A percentile compares a stretch with the other conserved stretches of the same genome.
Conservation (phyloP, 2,113 vertebrate species). For the Myrmecophaga tridactyla region DNA sequence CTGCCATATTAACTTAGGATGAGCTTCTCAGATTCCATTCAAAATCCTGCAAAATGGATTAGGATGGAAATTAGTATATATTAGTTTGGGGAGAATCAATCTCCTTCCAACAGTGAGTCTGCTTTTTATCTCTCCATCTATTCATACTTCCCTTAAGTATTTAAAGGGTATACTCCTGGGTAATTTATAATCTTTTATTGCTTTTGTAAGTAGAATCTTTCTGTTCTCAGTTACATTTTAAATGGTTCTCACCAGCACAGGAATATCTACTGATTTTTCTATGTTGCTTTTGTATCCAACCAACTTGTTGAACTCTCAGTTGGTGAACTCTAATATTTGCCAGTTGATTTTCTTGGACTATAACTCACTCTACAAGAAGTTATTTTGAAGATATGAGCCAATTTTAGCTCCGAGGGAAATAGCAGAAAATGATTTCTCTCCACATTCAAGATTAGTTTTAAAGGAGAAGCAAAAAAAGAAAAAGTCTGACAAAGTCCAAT, state of each 20-base stretch:
- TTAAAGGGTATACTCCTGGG: background rate
- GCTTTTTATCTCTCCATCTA: background rate
- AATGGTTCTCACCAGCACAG: background rate
- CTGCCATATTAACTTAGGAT: background rate
- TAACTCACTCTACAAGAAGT: constrained; percentile 30
- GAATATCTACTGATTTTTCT: constrained; percentile 11
- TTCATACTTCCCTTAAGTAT: constrained; percentile 37
- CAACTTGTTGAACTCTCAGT: background rate
- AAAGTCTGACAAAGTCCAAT: background rate
- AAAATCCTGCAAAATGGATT: constrained; percentile 11
- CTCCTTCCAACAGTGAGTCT: constrained; percentile 35
- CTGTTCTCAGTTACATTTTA: constrained; percentile 4
- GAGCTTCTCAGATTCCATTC: constrained; percentile 2
- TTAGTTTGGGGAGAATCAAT: background rate
- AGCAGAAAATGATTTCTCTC: background rate
- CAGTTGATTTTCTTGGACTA: background rate
- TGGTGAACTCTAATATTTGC: background rate
- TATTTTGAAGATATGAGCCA: constrained; percentile 28
- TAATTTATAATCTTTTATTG: background rate
- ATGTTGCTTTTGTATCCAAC: background rate
- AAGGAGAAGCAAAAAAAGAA: background rate
- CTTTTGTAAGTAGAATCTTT: constrained; percentile 33
- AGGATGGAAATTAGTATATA: background rate
- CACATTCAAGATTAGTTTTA: constrained; percentile 30
- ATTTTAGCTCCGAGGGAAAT: constrained; percentile 24